Conservation (phyloP, 2,888 invertebrate species). For the Xestia xanthographa region DNA sequence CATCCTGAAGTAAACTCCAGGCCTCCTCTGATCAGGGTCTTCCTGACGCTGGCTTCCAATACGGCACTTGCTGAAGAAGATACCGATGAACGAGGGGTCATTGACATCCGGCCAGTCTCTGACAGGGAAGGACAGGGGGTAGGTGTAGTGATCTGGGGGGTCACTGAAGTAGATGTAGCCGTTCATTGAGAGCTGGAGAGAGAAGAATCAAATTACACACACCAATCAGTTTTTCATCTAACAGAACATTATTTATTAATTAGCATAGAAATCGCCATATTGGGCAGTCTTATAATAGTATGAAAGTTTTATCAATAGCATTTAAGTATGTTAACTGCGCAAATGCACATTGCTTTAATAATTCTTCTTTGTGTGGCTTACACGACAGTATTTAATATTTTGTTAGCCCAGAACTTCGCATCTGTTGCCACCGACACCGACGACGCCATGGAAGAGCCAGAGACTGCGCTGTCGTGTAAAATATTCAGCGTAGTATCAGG, state of each 20-base stretch:
- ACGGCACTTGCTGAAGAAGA: slow-evolving; percentile 97
- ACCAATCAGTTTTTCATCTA: not conserved
- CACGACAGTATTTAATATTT: no score
- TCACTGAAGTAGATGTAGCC: slow-evolving; percentile 97
- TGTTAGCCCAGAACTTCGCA: no score
- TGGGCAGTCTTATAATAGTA: no score
- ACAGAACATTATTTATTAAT: not conserved
- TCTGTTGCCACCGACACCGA: no score
- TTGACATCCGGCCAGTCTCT: slow-evolving; percentile 96
- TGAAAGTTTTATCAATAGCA: no score
- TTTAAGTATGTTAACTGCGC: no score
- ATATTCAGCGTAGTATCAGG: no score
- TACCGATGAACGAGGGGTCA: slow-evolving; percentile 98
- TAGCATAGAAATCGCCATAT: not conserved
- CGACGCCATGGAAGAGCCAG: no score
- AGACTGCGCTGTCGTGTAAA: no score
- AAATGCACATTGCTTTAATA: no score
- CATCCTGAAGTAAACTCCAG: slow-evolving; percentile 96
- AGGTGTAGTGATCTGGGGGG: slow-evolving; percentile 95
- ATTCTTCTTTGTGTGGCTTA: no score
- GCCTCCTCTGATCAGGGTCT: slow-evolving; percentile 94
- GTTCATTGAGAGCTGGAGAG: slow-evolving; percentile 93
- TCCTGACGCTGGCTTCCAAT: slow-evolving; percentile 93
- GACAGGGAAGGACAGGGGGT: slow-evolving; percentile 96
- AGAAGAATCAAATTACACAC: slow-evolving; percentile 9